A percentile compares a stretch with the other conserved stretches of the same genome.
Evolutionary conservation across 2,888 invertebrate genomes (phyloP).

Genomic region (Drosophila melanosoma): DNA sequence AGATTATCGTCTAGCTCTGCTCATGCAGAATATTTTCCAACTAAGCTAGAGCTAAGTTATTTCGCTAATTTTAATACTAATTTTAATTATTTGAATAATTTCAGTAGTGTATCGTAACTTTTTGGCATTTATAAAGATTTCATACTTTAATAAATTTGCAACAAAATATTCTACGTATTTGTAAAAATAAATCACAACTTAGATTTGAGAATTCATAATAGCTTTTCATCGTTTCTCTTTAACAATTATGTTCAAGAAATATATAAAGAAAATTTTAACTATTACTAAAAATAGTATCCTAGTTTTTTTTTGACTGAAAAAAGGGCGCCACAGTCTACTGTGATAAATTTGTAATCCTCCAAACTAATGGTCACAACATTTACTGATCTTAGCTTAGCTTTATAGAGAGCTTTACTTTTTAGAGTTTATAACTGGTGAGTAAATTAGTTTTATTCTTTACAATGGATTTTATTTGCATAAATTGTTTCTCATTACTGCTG

Average conservation of each 20-base stretch:
- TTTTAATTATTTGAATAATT: not conserved
- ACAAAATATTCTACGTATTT: not conserved
- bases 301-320: no score
- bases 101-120: not conserved
- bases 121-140: not conserved
- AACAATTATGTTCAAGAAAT: not conserved
- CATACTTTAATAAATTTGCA: no score
- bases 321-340: no score
- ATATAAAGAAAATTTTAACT: not conserved
- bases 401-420: no score
- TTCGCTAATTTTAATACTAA: not conserved
- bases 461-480: not conserved
- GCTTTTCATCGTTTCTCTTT: not conserved
- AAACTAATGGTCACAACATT: no score
- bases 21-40: slow-evolving; percentile 14
- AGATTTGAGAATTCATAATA: not conserved
- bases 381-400: no score
- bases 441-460: not conserved
- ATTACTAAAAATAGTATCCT: not conserved
- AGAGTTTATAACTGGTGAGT: not conserved
- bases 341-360: no score
- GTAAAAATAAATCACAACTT: not conserved
- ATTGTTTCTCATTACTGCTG: not conserved
- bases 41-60: not conserved
- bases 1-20: slow-evolving; percentile 19